Percentiles rank a stretch among this genome's conserved stretches.
Evolutionary conservation across 1,140 invertebrate genomes (phyloP).

Genomic region (Steinernema khuongi): DNA sequence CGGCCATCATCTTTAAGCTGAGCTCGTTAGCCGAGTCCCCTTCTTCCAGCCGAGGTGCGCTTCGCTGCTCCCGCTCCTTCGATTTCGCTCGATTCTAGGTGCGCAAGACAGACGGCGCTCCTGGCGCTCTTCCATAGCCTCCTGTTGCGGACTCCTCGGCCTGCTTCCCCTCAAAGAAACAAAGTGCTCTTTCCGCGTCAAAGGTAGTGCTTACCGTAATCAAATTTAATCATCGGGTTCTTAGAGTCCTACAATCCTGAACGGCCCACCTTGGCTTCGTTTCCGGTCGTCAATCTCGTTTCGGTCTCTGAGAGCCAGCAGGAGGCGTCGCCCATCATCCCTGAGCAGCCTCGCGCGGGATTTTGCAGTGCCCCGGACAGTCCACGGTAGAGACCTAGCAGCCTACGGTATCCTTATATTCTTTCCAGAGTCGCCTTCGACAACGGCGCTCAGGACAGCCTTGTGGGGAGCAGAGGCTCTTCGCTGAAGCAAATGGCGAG

Average conservation of each 20-base stretch:
- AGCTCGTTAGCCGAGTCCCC: slow-evolving; percentile 30
- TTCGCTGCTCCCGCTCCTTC: background rate
- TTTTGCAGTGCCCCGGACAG: no score
- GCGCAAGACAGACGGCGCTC: slow-evolving; percentile 8
- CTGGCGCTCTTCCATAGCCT: slow-evolving; percentile 1
- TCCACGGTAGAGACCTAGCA: no score
- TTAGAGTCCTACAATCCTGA: no score
- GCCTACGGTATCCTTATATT: background rate
- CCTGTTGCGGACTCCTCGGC: background rate
- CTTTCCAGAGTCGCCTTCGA: slow-evolving; percentile 6
- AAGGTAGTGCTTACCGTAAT: background rate
- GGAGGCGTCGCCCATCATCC: background rate
- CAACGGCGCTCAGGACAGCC: background rate
- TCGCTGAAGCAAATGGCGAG: slow-evolving; percentile 1
- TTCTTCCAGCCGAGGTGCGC: slow-evolving; percentile 9
- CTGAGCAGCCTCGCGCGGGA: background rate
- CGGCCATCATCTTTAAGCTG: slow-evolving; percentile 41
- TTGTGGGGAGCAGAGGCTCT: background rate
- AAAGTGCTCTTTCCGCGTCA: background rate
- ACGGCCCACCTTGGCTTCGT: no score
- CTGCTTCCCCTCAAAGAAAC: background rate
- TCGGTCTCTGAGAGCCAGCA: background rate
- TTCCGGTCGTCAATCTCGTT: background rate
- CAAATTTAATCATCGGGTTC: no score
- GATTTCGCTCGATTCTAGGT: slow-evolving; percentile 9